Evolutionary conservation across 1,140 invertebrate genomes (phyloP).

Genomic region (Sinella curviseta): DNA sequence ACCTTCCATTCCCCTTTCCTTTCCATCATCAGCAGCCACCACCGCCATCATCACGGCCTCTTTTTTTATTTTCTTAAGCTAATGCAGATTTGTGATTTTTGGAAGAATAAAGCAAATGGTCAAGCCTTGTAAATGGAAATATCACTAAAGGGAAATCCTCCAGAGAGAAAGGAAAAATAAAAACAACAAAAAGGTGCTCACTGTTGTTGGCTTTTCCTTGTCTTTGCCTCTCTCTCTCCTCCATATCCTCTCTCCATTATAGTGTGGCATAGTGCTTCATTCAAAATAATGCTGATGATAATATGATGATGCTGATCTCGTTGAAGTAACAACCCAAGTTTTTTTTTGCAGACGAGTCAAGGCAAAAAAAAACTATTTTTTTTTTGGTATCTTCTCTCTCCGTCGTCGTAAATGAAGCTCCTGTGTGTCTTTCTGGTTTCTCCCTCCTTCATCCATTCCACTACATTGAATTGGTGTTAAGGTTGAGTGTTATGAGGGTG

Average conservation of each 20-base stretch:
- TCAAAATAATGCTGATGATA: background rate
- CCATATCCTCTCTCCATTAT: background rate
- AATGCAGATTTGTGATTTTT: background rate
- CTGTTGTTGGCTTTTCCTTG: background rate
- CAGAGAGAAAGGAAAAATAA: background rate
- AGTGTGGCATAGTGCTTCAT: too few relatives aligned
- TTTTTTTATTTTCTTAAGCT: slow-evolving; percentile 13
- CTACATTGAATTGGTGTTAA: slow-evolving; percentile 16
- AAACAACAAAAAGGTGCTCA: background rate
- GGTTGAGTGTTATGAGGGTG: slow-evolving; percentile 3
- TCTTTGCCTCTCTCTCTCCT: background rate
- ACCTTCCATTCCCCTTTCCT: too few relatives aligned
- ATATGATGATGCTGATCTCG: background rate
- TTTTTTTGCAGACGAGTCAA: too few relatives aligned
- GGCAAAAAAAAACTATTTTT: too few relatives aligned
- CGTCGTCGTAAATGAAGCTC: background rate
- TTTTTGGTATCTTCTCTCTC: background rate
- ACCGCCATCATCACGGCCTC: too few relatives aligned
- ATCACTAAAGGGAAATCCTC: background rate
- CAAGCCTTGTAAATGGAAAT: slow-evolving; percentile 15
- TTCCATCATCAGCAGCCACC: too few relatives aligned
- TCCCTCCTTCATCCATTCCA: background rate
- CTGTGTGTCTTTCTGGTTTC: background rate
- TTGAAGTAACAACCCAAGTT: background rate
- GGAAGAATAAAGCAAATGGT: slow-evolving; percentile 1